phyloP scores from a whole-genome alignment of 2,797 vertebrate genomes.

The Cheirogaleus major region DNA sequence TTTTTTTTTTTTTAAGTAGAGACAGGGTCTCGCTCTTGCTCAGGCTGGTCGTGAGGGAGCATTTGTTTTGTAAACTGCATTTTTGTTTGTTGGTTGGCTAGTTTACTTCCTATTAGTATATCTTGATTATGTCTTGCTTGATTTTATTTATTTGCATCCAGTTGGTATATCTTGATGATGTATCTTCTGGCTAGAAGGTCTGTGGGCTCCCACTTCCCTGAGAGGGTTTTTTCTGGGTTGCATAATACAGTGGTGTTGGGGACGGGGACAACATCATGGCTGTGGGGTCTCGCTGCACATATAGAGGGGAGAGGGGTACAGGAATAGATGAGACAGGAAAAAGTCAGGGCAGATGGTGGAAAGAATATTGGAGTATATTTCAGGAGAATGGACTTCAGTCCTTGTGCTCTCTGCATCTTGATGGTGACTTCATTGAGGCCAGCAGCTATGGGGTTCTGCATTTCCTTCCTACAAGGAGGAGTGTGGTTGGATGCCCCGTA shows the following conservation, averaged over 20 bases:
- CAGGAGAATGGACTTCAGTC: not conserved
- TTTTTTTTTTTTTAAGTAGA: not conserved
- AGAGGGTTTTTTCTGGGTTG: not conserved
- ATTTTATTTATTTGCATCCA: not conserved
- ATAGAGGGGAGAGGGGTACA: not conserved
- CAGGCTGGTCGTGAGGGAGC: not conserved
- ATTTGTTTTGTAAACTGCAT: not conserved
- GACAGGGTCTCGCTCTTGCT: too few relatives aligned
- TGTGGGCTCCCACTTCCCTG: not conserved
- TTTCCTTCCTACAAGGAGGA: not conserved
- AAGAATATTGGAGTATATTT: not conserved
- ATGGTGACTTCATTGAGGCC: accelerated
- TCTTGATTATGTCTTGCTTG: not conserved
- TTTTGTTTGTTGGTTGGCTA: not conserved
- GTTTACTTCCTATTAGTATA: not conserved
- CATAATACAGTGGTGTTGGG: accelerated
- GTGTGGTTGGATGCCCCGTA: not conserved
- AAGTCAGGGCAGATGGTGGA: not conserved
- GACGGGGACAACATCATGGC: accelerated
- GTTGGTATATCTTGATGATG: not conserved
- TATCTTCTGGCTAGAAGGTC: too few relatives aligned
- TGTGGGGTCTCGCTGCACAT: accelerated
- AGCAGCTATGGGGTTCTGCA: accelerated
- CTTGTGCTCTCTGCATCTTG: too few relatives aligned
- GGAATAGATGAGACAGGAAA: not conserved